Evolutionary conservation across 2,888 invertebrate genomes (phyloP).

Genomic region (Lymantria monacha): DNA sequence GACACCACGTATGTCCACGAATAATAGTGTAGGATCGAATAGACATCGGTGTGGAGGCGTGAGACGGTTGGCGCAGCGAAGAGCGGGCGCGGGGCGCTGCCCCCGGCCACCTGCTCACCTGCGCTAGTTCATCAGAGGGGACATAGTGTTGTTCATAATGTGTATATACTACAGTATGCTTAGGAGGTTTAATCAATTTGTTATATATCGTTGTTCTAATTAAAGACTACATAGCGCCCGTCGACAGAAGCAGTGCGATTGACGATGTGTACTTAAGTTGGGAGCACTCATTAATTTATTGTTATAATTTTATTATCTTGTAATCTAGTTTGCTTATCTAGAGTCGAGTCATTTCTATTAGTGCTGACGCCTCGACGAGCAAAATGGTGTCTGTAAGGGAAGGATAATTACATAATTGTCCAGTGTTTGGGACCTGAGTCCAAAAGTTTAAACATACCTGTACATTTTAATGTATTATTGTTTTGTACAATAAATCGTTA

Average conservation of each 20-base stretch:
- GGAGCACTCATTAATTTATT: constrained; percentile 79
- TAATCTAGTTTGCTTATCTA: constrained; percentile 80
- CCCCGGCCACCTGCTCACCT: constrained; percentile 49
- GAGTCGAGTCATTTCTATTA: constrained; percentile 79
- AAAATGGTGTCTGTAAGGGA: constrained; percentile 81
- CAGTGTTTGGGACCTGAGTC: constrained; percentile 81
- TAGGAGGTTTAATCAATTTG: constrained; percentile 79
- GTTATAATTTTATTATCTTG: constrained; percentile 78
- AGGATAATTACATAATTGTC: constrained; percentile 76
- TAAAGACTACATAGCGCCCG: constrained; percentile 82
- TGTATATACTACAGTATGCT: constrained; percentile 81
- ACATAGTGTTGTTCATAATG: constrained; percentile 76
- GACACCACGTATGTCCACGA: constrained; percentile 36
- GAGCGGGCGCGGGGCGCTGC: constrained; percentile 34
- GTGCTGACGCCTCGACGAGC: constrained; percentile 82
- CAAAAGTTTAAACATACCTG: constrained; percentile 82
- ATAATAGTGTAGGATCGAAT: constrained; percentile 29
- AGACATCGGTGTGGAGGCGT: constrained; percentile 30
- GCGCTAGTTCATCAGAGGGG: constrained; percentile 70
- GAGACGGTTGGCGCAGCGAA: constrained; percentile 37
- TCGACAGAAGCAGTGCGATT: constrained; percentile 79
- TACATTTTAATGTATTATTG: constrained; percentile 84
- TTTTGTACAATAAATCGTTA: constrained; percentile 84
- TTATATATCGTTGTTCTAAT: constrained; percentile 79
- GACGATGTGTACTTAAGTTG: constrained; percentile 81